Base-by-base conservation (phyloP, 2,888 invertebrate genomes). In the Crioceris asparagi region DNA sequence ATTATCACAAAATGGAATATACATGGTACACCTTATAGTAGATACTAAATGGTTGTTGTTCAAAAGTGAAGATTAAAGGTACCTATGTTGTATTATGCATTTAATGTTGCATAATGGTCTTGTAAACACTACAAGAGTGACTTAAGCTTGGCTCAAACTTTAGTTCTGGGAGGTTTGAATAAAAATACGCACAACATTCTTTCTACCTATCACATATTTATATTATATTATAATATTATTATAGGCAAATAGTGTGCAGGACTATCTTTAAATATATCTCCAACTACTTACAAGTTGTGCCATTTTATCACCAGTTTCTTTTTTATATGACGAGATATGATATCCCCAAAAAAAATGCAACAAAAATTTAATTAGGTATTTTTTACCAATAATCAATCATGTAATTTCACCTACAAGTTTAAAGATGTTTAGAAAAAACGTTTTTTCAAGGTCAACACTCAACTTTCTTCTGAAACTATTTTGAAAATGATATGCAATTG, bases 301-400 rank as follows among this genome's bases (percentile, higher is more conserved):
- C 45, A 32, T 44, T 45, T 42, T 49, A 49, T 49, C 49, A 49
- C 49, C 46, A 46, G 44, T 41, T 40, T 42, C 30, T 38, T n/a
- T n/a, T n/a, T n/a, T n/a, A n/a, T 40, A 40, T 45, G 44, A 44
- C 41, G 44, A 44, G 6, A 7, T 10, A 21, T 21, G 6, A 7
- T 21, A 7, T 6, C 14, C 14, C 10, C 16, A 29, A 14, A 29
- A 29, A 29, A 12, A 12, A n/a, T 12, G 10, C 10, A 12, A 29
- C 29, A 29, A 5, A 29, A 29, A 12, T 12, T 12, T 29, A 29
- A 10, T 15, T 14, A 10, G 14, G 10, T 29, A 29, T 29, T 14
- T 29, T n/a, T n/a, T n/a, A n/a, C n/a, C n/a, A n/a, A n/a, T n/a
- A n/a, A n/a, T n/a, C n/a, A n/a, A n/a, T n/a, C n/a, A n/a, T n/a